phyloP scores from a whole-genome alignment of 2,113 vertebrate genomes.

The Ramphastos sulfuratus region DNA sequence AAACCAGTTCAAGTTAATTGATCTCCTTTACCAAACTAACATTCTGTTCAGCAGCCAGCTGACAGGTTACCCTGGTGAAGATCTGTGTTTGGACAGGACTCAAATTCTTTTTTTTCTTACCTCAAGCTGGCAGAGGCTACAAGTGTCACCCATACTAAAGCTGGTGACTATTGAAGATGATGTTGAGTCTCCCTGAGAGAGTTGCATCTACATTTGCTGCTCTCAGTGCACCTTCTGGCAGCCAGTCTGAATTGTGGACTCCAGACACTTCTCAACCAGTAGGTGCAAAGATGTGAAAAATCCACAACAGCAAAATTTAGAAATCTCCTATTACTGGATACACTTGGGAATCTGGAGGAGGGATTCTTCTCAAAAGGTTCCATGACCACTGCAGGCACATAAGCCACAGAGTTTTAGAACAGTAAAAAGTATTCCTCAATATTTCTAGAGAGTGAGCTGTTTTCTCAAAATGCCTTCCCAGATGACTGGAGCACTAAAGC shows the following conservation, averaged over 20 bases:
- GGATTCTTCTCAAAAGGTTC: neutral
- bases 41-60: constrained; percentile 41
- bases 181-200: constrained; percentile 3
- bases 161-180: neutral
- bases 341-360: neutral
- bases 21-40: constrained; percentile 33
- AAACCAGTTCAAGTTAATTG: constrained; percentile 51
- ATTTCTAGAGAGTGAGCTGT: neutral
- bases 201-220: constrained; percentile 31
- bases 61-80: constrained; percentile 53
- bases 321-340: neutral
- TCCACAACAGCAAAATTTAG: neutral
- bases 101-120: constrained; percentile 9
- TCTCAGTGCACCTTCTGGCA: constrained; percentile 39
- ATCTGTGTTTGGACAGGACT: constrained; percentile 44
- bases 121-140: constrained; percentile 44
- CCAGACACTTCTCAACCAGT: neutral
- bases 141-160: constrained; percentile 32
- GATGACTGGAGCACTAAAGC: neutral
- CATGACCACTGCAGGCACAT: neutral
- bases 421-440: neutral
- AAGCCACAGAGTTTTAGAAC: neutral
- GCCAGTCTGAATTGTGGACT: constrained; percentile 17
- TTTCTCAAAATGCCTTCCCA: neutral
- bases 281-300: constrained; percentile 16